Evolutionary conservation across 2,888 invertebrate species (phyloP), one percentile per base, ranked within the genome.

Genomic region (Euphydryas editha): DNA sequence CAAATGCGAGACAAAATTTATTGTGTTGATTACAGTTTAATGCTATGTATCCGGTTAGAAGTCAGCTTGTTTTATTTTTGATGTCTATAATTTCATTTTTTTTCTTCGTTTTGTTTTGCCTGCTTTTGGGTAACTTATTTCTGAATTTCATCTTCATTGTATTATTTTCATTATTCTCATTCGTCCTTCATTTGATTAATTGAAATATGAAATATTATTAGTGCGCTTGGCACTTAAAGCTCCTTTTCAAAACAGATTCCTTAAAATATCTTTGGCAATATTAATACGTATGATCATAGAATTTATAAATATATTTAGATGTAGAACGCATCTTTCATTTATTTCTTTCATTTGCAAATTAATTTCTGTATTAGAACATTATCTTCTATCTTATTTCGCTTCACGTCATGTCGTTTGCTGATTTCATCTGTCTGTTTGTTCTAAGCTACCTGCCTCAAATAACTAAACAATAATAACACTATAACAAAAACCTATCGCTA

Each of bases 391-490:
- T 62, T 44, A 42, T 17, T 8, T 11, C 20, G 15, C 56, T 61
- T 42, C 18, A 58, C 62, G 47, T 54, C 44, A 24, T 59, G 18
- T 67, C 46, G 51, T 57, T 67, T 65, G 49, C 59, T 59, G 51
- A 64, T 8, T 70, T 65, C 67, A 67, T 75, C 75, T 75, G 73
- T 74, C 72, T 75, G 74, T 72, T 73, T 62, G 70, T 70, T 69
- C 75, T 71, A 61, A 64, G 72, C 72, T 73, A 73, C 73, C 73
- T 72, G 64, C 68, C 65, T 69, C 62, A 51, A 65, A 59, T 61
- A 61, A 63, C 36, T 36, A 13, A 51, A 59, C 21, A 39, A 46
- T 55, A 20, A 65, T 18, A 46, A 21, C 20, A 42, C 54, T 61
- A 10, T 59, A 21, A 57, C 44, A 51, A 46, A 54, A 55, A n/a